Percentiles rank a stretch among this genome's conserved stretches.
These are phyloP conservation scores for Campoplex nolae DNA, from an alignment of 2,888 invertebrate genomes.

Conservation along the genomic window DNA sequence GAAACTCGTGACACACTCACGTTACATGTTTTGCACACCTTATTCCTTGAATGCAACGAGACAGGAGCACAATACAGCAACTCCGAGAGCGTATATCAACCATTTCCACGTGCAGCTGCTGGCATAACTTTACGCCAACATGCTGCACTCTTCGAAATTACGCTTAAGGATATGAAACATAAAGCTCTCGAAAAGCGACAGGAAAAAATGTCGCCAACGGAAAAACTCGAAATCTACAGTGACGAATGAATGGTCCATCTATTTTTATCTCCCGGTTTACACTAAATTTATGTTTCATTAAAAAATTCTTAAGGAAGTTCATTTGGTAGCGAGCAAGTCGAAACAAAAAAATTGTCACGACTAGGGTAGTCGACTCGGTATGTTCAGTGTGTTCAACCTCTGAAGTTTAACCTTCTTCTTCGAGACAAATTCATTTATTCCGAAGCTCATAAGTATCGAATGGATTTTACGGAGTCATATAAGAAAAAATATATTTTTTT, in stretches of 20 bases:
- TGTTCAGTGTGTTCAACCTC: too few relatives aligned
- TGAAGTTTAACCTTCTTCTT: too few relatives aligned
- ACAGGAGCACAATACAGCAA: slow-evolving; percentile 18
- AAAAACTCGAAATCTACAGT: not conserved
- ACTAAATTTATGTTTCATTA: not conserved
- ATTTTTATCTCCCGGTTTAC: not conserved
- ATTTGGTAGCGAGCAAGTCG: too few relatives aligned
- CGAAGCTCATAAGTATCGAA: too few relatives aligned
- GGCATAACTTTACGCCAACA: not conserved
- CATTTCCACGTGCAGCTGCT: slow-evolving; percentile 37
- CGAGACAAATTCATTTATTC: too few relatives aligned
- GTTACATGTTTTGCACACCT: not conserved
- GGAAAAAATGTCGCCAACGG: not conserved
- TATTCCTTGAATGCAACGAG: not conserved
- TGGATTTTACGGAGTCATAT: too few relatives aligned
- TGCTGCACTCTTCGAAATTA: slow-evolving; percentile 58
- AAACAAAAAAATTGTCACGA: too few relatives aligned
- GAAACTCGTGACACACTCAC: not conserved
- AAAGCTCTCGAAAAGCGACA: not conserved
- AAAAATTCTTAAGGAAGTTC: too few relatives aligned
- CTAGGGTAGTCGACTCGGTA: too few relatives aligned
- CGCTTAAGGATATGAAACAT: slow-evolving; percentile 7
- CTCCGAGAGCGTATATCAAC: slow-evolving; percentile 26
- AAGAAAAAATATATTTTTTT: too few relatives aligned
- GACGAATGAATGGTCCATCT: too few relatives aligned